A percentile compares a stretch with the other conserved stretches of the same genome.
Evolutionary conservation across 2,888 invertebrate species (phyloP).

Genomic region (Leistus spinibarbis): DNA sequence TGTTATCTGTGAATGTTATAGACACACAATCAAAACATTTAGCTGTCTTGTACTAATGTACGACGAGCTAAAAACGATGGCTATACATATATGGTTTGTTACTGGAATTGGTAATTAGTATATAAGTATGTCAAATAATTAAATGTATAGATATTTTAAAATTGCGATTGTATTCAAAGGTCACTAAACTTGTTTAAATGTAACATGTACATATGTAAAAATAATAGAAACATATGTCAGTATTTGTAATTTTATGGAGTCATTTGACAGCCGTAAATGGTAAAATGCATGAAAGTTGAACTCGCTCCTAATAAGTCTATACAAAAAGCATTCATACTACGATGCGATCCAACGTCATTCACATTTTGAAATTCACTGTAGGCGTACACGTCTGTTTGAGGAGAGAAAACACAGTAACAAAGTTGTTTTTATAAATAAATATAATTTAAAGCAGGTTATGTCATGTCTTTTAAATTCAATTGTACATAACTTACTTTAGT

Average conservation of each 20-base stretch:
- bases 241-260: neutral
- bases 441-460: too few relatives aligned
- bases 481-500: too few relatives aligned
- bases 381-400: neutral
- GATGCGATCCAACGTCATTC: neutral
- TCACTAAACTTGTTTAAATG: neutral
- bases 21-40: too few relatives aligned
- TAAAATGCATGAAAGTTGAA: slow-evolving; percentile 9
- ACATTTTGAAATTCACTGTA: slow-evolving; percentile 10
- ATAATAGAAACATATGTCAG: slow-evolving; percentile 10
- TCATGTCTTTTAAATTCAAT: neutral
- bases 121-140: neutral
- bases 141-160: neutral
- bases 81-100: neutral
- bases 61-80: neutral
- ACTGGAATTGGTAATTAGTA: neutral
- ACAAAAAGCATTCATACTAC: neutral
- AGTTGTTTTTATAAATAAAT: neutral
- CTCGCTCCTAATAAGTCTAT: neutral
- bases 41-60: too few relatives aligned
- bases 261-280: slow-evolving; percentile 4
- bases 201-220: neutral
- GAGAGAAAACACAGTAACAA: neutral
- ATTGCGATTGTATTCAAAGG: neutral
- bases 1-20: too few relatives aligned